Conservation (phyloP, 2,797 vertebrate genomes). For the Mormyrops boulengeri region DNA sequence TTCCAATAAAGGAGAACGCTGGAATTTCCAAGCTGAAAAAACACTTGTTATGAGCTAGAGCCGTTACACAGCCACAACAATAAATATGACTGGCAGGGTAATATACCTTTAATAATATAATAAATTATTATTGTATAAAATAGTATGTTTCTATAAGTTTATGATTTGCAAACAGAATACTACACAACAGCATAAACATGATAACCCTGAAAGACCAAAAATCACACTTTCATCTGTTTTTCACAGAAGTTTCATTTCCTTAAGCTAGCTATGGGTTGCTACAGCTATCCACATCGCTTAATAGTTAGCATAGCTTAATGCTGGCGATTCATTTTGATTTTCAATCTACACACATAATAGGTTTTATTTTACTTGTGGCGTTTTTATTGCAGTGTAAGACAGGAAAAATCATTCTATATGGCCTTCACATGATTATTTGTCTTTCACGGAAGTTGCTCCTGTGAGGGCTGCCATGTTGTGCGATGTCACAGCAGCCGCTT, state of each 20-base stretch:
- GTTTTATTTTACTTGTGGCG: background rate
- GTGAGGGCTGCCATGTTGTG: background rate
- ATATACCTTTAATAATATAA: background rate
- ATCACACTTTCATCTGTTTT: background rate
- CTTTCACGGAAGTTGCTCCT: background rate
- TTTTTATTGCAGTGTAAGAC: background rate
- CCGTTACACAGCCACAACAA: background rate
- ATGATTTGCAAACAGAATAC: background rate
- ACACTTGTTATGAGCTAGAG: background rate
- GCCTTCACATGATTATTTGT: background rate
- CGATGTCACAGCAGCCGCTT: background rate
- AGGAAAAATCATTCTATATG: background rate
- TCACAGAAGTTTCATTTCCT: background rate
- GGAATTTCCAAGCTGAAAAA: background rate
- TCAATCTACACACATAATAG: background rate
- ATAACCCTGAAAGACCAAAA: background rate
- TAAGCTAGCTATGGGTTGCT: background rate
- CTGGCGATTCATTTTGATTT: background rate
- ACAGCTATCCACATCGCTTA: background rate
- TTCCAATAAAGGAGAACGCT: background rate
- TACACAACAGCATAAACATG: background rate
- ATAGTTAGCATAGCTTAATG: background rate
- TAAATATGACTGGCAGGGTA: background rate
- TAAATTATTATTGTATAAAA: background rate
- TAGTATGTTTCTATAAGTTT: background rate